These are phyloP conservation scores for Zygaena filipendulae DNA, from an alignment of 2,888 invertebrate species.

Conservation along the genomic window DNA sequence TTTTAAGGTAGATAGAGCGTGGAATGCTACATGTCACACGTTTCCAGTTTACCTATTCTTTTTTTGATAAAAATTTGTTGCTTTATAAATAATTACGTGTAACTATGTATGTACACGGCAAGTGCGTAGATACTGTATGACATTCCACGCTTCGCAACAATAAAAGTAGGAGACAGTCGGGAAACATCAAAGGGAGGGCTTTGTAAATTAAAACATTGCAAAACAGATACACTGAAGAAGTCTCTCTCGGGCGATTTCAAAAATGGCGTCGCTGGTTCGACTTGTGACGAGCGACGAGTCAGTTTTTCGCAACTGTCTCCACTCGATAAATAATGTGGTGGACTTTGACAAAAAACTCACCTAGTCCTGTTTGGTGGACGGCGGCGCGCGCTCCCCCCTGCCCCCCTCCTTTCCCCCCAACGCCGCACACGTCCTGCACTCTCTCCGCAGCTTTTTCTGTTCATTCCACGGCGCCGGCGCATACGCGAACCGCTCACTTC, in stretches of 20 bases:
- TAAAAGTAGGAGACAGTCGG: conserved; percentile 42
- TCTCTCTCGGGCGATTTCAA: conserved; percentile 52
- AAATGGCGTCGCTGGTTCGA: conserved; percentile 53
- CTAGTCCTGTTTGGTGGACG: conserved; percentile 64
- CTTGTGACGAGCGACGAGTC: conserved; percentile 52
- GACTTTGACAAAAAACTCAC: conserved; percentile 68
- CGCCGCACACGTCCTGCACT: conserved; percentile 24
- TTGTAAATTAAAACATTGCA: conserved; percentile 63
- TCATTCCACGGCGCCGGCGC: conserved; percentile 57
- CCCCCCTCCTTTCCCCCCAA: conserved; percentile 22
- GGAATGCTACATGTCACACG: too few species aligned
- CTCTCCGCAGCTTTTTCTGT: conserved; percentile 48
- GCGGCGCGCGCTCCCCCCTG: conserved; percentile 50
- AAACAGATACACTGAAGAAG: conserved; percentile 48
- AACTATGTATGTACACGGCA: too few species aligned
- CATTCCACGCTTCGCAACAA: conserved; percentile 25
- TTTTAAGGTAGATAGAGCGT: too few species aligned
- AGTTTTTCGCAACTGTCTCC: conserved; percentile 68
- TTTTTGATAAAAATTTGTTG: too few species aligned
- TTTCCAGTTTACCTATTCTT: too few species aligned
- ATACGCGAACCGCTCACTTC: conserved; percentile 51
- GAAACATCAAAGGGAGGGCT: conserved; percentile 42
- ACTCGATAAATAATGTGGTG: conserved; percentile 66
- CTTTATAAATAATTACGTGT: too few species aligned
- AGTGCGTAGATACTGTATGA: too few species aligned